Conservation (phyloP, 2,113 vertebrate genomes). For the Chelonoidis abingdonii region DNA sequence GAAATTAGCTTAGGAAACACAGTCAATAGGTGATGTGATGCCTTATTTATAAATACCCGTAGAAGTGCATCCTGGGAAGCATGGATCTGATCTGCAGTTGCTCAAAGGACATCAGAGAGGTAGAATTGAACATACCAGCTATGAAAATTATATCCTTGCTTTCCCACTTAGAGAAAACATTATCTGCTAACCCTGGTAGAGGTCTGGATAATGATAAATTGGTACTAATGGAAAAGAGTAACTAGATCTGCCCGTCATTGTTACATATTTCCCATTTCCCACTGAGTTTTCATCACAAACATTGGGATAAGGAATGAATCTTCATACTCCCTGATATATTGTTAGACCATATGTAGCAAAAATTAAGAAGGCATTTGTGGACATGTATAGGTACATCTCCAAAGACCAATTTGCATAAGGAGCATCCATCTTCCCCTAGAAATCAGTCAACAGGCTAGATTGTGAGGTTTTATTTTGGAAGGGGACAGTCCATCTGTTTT, state of each 20-base stretch:
- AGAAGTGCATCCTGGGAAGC: neutral
- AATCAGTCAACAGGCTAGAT: neutral
- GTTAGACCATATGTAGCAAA: neutral
- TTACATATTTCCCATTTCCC: neutral
- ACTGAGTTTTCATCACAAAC: neutral
- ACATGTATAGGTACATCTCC: neutral
- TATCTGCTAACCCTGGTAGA: conserved; percentile 6
- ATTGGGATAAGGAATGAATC: neutral
- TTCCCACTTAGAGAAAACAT: conserved; percentile 42
- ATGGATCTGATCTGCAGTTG: fast-evolving
- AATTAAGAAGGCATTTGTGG: neutral
- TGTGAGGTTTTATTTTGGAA: neutral
- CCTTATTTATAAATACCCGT: neutral
- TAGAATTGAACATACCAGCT: conserved; percentile 31
- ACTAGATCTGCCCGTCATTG: conserved; percentile 12
- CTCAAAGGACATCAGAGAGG: conserved; percentile 19
- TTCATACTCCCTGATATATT: neutral
- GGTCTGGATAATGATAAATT: conserved; percentile 25
- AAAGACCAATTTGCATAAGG: neutral
- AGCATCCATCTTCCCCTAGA: neutral
- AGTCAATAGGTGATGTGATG: neutral
- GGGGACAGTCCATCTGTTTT: neutral
- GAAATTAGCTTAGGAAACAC: neutral
- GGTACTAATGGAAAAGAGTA: conserved; percentile 30
- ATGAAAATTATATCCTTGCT: conserved; percentile 56